These are phyloP conservation scores for Tapirus terrestris DNA, from an alignment of 2,113 vertebrate species.

Conservation along the genomic window DNA sequence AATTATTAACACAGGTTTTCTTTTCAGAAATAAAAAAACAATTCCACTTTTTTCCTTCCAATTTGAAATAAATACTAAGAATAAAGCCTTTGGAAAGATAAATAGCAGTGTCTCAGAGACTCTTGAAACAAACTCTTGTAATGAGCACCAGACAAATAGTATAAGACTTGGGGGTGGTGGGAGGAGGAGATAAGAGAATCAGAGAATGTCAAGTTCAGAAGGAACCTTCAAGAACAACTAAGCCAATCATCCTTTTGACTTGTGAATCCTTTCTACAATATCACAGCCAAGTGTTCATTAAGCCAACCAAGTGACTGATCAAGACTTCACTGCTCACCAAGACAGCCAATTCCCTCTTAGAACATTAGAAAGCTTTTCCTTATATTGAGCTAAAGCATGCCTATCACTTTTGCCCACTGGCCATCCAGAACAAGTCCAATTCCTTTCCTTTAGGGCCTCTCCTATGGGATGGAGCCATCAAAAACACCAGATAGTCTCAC, in stretches of 20 bases:
- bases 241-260: constrained; percentile 12
- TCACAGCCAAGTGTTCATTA: constrained; percentile 1
- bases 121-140: constrained; percentile 26
- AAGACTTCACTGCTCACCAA: constrained; percentile 29
- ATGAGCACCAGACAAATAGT: neutral
- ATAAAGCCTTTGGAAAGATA: constrained; percentile 38
- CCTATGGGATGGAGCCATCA: neutral
- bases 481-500: neutral
- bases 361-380: neutral
- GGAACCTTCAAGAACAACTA: constrained; percentile 5
- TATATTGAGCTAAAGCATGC: neutral
- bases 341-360: neutral
- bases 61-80: constrained; percentile 49
- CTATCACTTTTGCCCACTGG: neutral
- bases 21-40: constrained; percentile 27
- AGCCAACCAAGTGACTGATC: neutral
- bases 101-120: neutral
- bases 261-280: neutral
- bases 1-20: neutral
- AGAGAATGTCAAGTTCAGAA: constrained; percentile 20
- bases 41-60: neutral
- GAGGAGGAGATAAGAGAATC: neutral
- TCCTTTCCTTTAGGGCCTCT: neutral
- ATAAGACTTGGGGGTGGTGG: neutral
- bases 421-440: neutral